Evolutionary conservation across 2,113 vertebrate species (phyloP).

Genomic region (Malurus cyaneus): DNA sequence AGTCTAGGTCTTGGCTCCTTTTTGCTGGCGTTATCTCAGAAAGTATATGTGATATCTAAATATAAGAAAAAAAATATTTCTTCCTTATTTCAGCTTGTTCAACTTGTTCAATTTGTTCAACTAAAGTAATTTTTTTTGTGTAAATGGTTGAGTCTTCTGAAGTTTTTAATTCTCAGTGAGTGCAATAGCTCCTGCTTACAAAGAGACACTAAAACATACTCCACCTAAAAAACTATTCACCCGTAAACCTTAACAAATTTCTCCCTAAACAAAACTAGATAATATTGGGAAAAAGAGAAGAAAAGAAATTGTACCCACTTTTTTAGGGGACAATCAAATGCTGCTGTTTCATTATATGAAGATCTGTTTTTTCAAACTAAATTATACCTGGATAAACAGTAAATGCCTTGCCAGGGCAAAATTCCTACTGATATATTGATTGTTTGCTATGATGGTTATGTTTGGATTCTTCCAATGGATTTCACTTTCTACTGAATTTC

Average conservation of each 20-base stretch:
- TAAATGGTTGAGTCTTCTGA: background rate
- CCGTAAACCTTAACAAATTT: background rate
- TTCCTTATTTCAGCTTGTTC: background rate
- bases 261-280: background rate
- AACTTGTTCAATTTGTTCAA: background rate
- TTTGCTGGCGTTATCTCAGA: background rate
- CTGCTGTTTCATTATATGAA: background rate
- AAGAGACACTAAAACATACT: background rate
- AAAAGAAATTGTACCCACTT: background rate
- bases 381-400: background rate
- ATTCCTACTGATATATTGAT: background rate
- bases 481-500: background rate
- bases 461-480: background rate
- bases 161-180: background rate
- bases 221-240: background rate
- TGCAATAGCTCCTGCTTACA: background rate
- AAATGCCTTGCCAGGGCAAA: background rate
- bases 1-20: background rate
- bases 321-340: background rate
- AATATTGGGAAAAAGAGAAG: background rate
- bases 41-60: background rate
- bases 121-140: background rate
- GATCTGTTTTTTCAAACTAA: background rate
- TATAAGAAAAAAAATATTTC: background rate
- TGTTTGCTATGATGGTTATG: background rate